Base-by-base conservation (phyloP, 2,888 invertebrate species). In the Acrobasis consociella region DNA sequence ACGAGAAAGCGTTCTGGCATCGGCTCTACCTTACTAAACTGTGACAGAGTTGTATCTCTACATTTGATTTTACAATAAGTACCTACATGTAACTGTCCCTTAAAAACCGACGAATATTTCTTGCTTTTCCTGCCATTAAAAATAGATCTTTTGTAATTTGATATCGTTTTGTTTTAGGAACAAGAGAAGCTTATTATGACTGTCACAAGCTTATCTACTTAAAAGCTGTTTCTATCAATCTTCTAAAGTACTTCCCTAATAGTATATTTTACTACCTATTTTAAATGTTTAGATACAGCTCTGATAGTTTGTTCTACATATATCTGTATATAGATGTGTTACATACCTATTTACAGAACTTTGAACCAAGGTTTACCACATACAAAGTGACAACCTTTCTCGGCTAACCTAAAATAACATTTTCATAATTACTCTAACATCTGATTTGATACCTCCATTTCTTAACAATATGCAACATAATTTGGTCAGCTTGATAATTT, bases 401-500 rank as follows among this genome's bases (percentile, higher is more conserved):
- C 15, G 50, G 16, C 9, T 8, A 16, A n/a, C 16, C 17, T 9
- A 50, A 16, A n/a, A 15, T 50, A 50, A 13, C 7, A 15, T 50
- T 2, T 31, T 7, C 31, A 50, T 50, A 16, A 15, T 50, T 16
- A 16, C 15, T 46, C 46, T n/a, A 13, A 13, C 46, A 46, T 46
- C 46, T 46, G 7, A 42, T 22, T 42, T 56, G 55, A 56, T 56
- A 56, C 55, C 39, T 42, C 22, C 9, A 46, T 38, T 56, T 11
- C 16, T 56, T 31, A 17, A 42, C 13, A 9, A 16, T 56, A 46
- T 55, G 53, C 53, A 56, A 56, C 31, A 46, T 50, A 55, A 53
- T 38, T 62, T 53, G 56, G 38, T 55, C 49, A 39, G 56, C 62
- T 56, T 56, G 15, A 55, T 22, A 31, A 42, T 8, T 46, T 42